A percentile compares a stretch with the other conserved stretches of the same genome.
phyloP scores from a whole-genome alignment of 2,113 vertebrate genomes.

The Ursus arctos region DNA sequence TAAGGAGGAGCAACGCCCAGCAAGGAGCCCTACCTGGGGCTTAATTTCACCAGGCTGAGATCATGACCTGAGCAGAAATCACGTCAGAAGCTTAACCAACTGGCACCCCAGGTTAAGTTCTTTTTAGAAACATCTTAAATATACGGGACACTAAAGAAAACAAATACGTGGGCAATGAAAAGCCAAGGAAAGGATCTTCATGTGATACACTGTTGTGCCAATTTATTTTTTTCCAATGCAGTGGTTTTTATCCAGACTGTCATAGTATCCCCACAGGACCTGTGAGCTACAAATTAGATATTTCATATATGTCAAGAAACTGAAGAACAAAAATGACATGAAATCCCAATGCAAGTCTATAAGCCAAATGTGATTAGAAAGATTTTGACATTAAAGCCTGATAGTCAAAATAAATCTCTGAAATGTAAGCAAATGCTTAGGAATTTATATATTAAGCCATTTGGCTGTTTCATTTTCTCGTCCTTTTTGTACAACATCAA shows the following conservation, averaged over 20 bases:
- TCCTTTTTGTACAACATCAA: not conserved
- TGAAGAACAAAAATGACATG: not conserved
- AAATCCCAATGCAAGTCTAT: conserved; percentile 17
- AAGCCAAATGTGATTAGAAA: not conserved
- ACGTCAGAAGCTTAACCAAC: not conserved
- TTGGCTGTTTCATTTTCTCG: not conserved
- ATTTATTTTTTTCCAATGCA: not conserved
- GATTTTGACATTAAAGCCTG: not conserved
- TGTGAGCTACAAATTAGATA: not conserved
- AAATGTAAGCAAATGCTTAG: not conserved
- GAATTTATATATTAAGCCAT: not conserved
- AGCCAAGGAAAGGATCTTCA: not conserved
- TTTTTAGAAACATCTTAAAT: conserved; percentile 34
- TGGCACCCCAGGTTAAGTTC: not conserved
- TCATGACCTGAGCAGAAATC: not conserved
- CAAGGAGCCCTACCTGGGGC: not conserved
- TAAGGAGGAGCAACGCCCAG: not conserved
- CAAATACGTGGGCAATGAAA: not conserved
- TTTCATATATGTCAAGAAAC: conserved; percentile 53
- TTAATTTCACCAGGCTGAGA: not conserved
- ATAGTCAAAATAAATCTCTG: conserved; percentile 45
- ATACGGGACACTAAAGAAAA: not conserved
- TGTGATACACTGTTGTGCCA: not conserved
- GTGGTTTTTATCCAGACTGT: not conserved
- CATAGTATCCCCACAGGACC: not conserved